Evolutionary conservation across 2,888 invertebrate species (phyloP).

Genomic region (Hydropsyche betteni): DNA sequence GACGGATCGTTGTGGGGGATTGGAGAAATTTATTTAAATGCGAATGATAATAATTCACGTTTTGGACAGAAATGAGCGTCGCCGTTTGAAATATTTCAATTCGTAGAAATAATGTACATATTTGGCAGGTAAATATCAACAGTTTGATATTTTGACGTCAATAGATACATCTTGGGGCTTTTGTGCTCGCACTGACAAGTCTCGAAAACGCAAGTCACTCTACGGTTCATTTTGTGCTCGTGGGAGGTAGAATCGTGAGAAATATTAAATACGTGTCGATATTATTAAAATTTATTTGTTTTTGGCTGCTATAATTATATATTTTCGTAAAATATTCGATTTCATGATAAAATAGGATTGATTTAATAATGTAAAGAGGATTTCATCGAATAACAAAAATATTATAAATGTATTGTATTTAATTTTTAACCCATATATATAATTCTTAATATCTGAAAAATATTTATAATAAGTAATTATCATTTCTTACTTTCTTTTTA

Average conservation of each 20-base stretch:
- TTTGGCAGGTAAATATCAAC: constrained; percentile 33
- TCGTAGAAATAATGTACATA: constrained; percentile 24
- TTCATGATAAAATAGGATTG: not conserved
- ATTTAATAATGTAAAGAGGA: not conserved
- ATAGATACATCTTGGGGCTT: constrained; percentile 20
- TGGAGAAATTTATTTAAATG: not conserved
- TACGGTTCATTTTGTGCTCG: constrained; percentile 11
- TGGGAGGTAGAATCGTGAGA: constrained; percentile 38
- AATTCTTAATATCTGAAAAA: no score
- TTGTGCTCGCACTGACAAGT: constrained; percentile 7
- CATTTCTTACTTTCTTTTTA: no score
- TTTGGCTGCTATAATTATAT: no score
- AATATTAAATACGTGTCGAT: constrained; percentile 22
- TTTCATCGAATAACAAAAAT: not conserved
- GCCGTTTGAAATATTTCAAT: constrained; percentile 1
- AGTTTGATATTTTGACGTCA: constrained; percentile 30
- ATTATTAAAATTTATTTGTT: no score
- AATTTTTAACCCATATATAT: no score
- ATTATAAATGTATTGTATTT: no score
- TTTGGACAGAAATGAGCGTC: not conserved
- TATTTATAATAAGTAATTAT: no score
- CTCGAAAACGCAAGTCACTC: constrained; percentile 13
- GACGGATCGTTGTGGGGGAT: not conserved
- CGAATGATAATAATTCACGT: not conserved
- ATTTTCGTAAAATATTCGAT: not conserved